Conservation (phyloP, 2,797 vertebrate genomes). For the Saxicola maurus region DNA sequence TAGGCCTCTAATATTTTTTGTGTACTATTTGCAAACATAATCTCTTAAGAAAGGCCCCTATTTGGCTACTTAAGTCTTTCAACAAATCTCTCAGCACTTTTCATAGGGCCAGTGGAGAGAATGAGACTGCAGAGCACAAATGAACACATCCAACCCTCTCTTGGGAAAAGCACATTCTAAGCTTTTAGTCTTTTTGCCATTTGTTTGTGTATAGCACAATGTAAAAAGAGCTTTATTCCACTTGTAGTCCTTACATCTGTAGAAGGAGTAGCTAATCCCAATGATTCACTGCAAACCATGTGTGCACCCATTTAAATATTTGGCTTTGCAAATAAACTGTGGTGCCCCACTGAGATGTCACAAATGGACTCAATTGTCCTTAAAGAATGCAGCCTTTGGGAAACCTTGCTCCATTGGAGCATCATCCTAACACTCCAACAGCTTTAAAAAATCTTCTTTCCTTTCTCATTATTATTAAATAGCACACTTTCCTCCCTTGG, state of each 20-base stretch:
- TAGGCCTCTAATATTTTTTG: background rate
- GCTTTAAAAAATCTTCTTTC: background rate
- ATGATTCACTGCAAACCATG: background rate
- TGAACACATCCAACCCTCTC: background rate
- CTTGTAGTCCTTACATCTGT: background rate
- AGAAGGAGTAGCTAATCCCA: background rate
- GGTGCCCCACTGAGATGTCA: background rate
- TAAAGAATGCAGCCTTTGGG: background rate
- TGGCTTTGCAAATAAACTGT: background rate
- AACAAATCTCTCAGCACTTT: background rate
- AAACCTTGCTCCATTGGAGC: background rate
- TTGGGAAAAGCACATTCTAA: background rate
- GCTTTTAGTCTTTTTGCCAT: background rate
- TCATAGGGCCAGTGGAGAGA: background rate
- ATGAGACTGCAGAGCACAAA: background rate
- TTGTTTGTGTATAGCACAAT: background rate
- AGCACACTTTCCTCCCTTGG: conserved; percentile 30
- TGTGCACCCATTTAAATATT: background rate
- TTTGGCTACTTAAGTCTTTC: background rate
- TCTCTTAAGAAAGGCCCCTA: background rate
- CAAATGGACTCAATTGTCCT: background rate
- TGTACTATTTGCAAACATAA: background rate
- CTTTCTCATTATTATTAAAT: conserved; percentile 56
- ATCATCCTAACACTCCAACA: background rate
- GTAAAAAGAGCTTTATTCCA: background rate